Percentiles rank a stretch among this genome's conserved stretches.
Evolutionary conservation across 2,888 invertebrate species (phyloP).

Genomic region (Hydraecia micacea): DNA sequence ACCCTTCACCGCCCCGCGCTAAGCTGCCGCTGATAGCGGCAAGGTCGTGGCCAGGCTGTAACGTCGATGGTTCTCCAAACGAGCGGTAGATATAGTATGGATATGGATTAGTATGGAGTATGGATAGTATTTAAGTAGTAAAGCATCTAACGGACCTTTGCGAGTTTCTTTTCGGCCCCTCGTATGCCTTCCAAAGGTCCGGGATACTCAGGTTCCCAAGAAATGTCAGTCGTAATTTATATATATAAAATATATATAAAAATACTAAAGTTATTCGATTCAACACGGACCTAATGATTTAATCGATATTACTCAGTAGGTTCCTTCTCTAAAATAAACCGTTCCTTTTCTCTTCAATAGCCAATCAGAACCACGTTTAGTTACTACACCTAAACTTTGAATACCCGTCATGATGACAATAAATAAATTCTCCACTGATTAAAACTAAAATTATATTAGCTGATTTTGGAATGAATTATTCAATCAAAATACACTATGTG

Average conservation of each 20-base stretch:
- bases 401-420: slow-evolving; percentile 15
- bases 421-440: not conserved
- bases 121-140: too few relatives aligned
- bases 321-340: slow-evolving; percentile 37
- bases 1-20: too few relatives aligned
- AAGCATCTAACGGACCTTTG: not conserved
- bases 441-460: not conserved
- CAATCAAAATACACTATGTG: fast-evolving
- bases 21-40: too few relatives aligned
- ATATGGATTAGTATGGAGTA: too few relatives aligned
- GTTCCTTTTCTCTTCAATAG: slow-evolving; percentile 56
- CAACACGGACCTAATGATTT: fast-evolving
- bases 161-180: too few relatives aligned
- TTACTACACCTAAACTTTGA: slow-evolving; percentile 36
- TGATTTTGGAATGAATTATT: not conserved
- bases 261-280: too few relatives aligned
- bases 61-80: too few relatives aligned
- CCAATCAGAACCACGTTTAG: slow-evolving; percentile 63
- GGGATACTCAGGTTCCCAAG: not conserved
- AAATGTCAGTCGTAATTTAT: too few relatives aligned
- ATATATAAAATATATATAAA: too few relatives aligned
- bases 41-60: too few relatives aligned
- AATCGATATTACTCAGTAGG: not conserved
- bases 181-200: not conserved
- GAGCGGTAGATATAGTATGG: too few relatives aligned